phyloP scores from a whole-genome alignment of 2,113 vertebrate species.

The Xyliphius kryptos region DNA sequence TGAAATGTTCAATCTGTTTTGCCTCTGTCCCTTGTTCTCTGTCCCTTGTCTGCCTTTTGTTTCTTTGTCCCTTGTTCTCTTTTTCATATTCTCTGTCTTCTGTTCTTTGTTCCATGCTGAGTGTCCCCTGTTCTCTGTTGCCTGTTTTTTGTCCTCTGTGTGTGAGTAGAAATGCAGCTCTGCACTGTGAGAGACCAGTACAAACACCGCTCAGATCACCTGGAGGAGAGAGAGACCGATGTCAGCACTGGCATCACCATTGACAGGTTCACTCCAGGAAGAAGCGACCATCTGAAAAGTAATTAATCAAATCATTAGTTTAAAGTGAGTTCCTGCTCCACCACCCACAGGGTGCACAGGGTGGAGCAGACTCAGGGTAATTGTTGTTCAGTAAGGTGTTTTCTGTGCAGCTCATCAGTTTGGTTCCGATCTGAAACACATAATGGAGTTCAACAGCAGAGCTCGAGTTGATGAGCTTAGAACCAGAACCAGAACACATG shows the following conservation, averaged over 20 bases:
- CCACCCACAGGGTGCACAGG: too few relatives aligned
- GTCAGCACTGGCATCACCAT: constrained; percentile 50
- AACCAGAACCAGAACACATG: constrained; percentile 53
- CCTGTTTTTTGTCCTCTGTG: not conserved
- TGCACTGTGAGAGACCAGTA: constrained; percentile 73
- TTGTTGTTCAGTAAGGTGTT: not conserved
- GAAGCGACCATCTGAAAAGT: constrained; percentile 65
- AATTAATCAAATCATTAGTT: constrained; percentile 13
- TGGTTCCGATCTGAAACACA: constrained; percentile 53
- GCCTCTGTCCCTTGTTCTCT: too few relatives aligned
- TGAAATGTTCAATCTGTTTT: too few relatives aligned
- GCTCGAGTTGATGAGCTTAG: constrained; percentile 63
- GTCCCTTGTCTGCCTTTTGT: too few relatives aligned
- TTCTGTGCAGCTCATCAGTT: constrained; percentile 67
- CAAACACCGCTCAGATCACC: constrained; percentile 67
- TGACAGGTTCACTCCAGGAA: constrained; percentile 70
- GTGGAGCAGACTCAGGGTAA: not conserved
- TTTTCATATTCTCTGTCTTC: too few relatives aligned
- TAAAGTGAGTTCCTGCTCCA: too few relatives aligned
- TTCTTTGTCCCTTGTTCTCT: too few relatives aligned
- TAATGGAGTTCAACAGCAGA: constrained; percentile 73
- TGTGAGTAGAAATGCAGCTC: constrained; percentile 57
- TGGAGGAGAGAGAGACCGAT: constrained; percentile 68
- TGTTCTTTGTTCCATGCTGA: too few relatives aligned
- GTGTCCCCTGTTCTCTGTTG: too few relatives aligned